These are phyloP conservation scores for Phalangium opilio DNA, from an alignment of 2,888 invertebrate genomes.

Conservation along the genomic window DNA sequence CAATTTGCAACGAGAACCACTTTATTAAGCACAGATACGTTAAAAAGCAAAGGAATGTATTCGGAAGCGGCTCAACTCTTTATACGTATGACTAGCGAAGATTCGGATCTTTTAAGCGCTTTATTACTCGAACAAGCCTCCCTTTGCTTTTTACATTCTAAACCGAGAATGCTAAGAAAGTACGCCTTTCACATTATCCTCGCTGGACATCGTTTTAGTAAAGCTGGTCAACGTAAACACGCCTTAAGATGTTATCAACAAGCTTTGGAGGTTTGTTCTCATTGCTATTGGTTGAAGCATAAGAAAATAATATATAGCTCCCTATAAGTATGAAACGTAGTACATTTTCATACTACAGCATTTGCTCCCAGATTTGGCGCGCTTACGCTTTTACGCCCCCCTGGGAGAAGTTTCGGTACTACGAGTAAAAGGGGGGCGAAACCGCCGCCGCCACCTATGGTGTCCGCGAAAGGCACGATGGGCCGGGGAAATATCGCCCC, in stretches of 20 bases:
- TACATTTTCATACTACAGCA: too few relatives aligned
- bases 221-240: constrained; percentile 81
- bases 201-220: constrained; percentile 86
- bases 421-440: too few relatives aligned
- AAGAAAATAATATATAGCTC: too few relatives aligned
- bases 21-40: constrained; percentile 69
- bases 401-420: too few relatives aligned
- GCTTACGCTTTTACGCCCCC: too few relatives aligned
- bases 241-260: constrained; percentile 81
- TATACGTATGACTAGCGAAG: constrained; percentile 90
- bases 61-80: constrained; percentile 90
- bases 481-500: too few relatives aligned
- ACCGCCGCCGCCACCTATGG: too few relatives aligned
- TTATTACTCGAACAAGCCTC: constrained; percentile 88
- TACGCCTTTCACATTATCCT: constrained; percentile 93
- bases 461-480: too few relatives aligned
- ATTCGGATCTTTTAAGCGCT: constrained; percentile 89
- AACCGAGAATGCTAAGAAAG: constrained; percentile 52
- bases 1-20: constrained; percentile 87
- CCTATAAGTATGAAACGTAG: too few relatives aligned
- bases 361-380: too few relatives aligned
- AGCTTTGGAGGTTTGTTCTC: constrained; percentile 55
- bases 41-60: constrained; percentile 58
- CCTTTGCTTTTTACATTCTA: constrained; percentile 59
- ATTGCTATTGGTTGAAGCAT: too few relatives aligned